Evolutionary conservation across 2,888 invertebrate genomes (phyloP).

Genomic region (Diplolepis rosae): DNA sequence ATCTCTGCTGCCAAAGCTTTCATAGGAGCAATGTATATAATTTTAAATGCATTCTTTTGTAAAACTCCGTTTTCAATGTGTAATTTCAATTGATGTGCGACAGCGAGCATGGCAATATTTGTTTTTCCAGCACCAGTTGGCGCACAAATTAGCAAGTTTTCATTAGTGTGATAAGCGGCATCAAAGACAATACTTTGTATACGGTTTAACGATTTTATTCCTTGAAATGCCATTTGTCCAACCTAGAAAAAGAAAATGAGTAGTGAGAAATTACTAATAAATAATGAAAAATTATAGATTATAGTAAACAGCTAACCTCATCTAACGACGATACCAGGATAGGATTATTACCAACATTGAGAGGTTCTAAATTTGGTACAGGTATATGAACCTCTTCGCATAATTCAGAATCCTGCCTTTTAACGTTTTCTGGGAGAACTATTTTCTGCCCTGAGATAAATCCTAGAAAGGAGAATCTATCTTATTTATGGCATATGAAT

Average conservation of each 20-base stretch:
- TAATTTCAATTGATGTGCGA: slow-evolving; percentile 92
- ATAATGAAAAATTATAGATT: slow-evolving; percentile 16
- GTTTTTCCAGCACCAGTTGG: slow-evolving; percentile 99
- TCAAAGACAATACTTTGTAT: slow-evolving; percentile 98
- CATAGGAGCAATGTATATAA: slow-evolving; percentile 99
- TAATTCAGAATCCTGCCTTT: slow-evolving; percentile 81
- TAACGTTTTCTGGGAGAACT: slow-evolving; percentile 86
- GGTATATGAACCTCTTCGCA: slow-evolving; percentile 93
- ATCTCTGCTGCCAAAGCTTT: slow-evolving; percentile 99
- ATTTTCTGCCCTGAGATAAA: slow-evolving; percentile 88
- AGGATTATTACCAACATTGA: slow-evolving; percentile 79
- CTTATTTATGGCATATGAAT: slow-evolving; percentile 41
- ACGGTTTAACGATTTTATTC: slow-evolving; percentile 89
- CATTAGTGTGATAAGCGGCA: slow-evolving; percentile 95
- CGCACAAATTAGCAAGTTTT: slow-evolving; percentile 97
- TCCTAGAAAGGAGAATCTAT: slow-evolving; percentile 73
- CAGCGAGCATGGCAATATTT: slow-evolving; percentile 95
- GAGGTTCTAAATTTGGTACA: slow-evolving; percentile 78
- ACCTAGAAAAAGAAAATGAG: slow-evolving; percentile 78
- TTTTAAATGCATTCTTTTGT: slow-evolving; percentile 95
- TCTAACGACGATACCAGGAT: slow-evolving; percentile 80
- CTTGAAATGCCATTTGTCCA: slow-evolving; percentile 91
- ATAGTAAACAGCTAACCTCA: slow-evolving; percentile 73
- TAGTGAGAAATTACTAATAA: too few relatives aligned
- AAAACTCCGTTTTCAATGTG: slow-evolving; percentile 88